A percentile compares a stretch with the other conserved stretches of the same genome.
Evolutionary conservation across 1,140 invertebrate genomes (phyloP).

Genomic region (Cotesia vestalis): DNA sequence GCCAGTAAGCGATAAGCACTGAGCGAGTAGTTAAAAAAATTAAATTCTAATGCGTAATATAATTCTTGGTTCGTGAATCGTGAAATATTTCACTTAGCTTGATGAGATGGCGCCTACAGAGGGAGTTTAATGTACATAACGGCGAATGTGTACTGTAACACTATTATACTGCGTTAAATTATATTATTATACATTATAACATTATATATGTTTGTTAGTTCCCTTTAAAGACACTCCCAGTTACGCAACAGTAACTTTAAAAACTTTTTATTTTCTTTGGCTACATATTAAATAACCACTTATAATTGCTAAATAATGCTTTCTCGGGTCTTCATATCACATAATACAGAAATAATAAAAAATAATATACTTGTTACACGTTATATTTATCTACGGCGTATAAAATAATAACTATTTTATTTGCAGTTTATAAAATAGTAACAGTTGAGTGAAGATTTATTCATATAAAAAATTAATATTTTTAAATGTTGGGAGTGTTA

Average conservation of each 20-base stretch:
- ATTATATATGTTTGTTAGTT: conserved; percentile 3
- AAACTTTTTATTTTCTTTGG: neutral
- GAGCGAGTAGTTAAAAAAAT: conserved; percentile 18
- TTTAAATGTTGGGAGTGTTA: too few relatives aligned
- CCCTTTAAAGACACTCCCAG: neutral
- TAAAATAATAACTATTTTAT: neutral
- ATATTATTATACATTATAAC: neutral
- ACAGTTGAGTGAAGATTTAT: too few relatives aligned
- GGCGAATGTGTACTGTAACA: too few relatives aligned
- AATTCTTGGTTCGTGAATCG: conserved; percentile 28
- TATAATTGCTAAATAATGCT: conserved; percentile 49
- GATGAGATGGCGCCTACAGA: conserved; percentile 26
- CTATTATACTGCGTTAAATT: neutral
- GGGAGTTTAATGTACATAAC: conserved; percentile 12
- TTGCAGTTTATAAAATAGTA: too few relatives aligned
- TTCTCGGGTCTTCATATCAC: conserved; percentile 34
- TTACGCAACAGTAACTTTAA: conserved; percentile 21
- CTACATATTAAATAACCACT: conserved; percentile 20
- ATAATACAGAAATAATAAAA: too few relatives aligned
- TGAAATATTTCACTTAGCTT: conserved; percentile 28
- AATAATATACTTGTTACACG: too few relatives aligned
- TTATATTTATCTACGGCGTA: neutral
- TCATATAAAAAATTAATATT: too few relatives aligned
- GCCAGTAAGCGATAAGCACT: neutral
- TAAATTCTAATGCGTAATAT: conserved; percentile 13